Evolutionary conservation across 2,888 invertebrate genomes (phyloP).

Genomic region (Microctonus hyperodae): DNA sequence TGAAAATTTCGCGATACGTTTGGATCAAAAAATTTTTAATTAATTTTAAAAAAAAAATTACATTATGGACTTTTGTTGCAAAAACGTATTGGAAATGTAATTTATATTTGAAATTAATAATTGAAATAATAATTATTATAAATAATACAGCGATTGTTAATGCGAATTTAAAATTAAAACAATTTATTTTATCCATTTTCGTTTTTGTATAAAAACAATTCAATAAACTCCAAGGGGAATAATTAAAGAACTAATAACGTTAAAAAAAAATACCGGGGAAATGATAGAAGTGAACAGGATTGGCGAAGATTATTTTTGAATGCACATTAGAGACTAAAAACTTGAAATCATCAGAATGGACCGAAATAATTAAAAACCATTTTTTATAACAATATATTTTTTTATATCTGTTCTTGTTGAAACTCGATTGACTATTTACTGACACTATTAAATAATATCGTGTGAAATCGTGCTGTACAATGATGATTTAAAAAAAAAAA

Average conservation of each 20-base stretch:
- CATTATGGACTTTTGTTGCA: not conserved
- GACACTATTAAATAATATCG: not conserved
- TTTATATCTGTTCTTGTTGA: not conserved
- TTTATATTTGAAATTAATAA: not conserved
- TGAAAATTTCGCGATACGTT: not conserved
- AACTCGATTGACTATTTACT: not conserved
- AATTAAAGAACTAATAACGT: not conserved
- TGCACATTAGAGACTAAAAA: not conserved
- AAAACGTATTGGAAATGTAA: not conserved
- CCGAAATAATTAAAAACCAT: not conserved
- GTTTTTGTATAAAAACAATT: constrained; percentile 46
- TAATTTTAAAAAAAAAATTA: no score
- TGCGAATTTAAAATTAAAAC: no score
- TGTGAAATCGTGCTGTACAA: not conserved
- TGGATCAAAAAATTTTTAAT: no score
- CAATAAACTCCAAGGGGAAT: constrained; percentile 31
- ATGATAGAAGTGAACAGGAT: not conserved
- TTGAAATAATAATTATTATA: no score
- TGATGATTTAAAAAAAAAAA: not conserved
- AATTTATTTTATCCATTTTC: constrained; percentile 16
- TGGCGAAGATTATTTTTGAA: not conserved
- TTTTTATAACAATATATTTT: not conserved
- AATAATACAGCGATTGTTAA: no score
- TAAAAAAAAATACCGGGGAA: not conserved
- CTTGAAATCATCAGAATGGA: constrained; percentile 12